phyloP scores from a whole-genome alignment of 2,888 invertebrate genomes.

The Deladenus siricidicola region DNA sequence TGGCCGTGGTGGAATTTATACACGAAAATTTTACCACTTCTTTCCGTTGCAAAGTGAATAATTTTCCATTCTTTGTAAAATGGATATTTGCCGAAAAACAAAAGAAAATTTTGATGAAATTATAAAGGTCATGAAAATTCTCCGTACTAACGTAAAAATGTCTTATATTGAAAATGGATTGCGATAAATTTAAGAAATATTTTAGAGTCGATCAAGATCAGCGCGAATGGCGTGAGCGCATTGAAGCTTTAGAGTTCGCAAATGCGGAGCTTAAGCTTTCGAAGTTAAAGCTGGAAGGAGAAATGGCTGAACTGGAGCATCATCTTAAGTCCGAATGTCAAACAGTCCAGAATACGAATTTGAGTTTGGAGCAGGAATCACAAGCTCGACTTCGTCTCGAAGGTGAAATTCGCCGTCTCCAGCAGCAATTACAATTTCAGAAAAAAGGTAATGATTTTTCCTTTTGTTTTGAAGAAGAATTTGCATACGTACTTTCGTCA shows the following conservation, averaged over 20 bases:
- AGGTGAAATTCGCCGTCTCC: constrained; percentile 10
- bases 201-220: constrained; percentile 30
- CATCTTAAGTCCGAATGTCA: constrained; percentile 25
- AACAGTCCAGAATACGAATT: constrained; percentile 23
- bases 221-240: constrained; percentile 28
- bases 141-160: not conserved
- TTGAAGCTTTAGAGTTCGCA: constrained; percentile 27
- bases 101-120: not conserved
- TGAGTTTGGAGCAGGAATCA: constrained; percentile 28
- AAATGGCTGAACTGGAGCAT: constrained; percentile 31
- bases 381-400: constrained; percentile 27
- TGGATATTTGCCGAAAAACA: too few species aligned
- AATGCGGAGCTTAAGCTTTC: constrained; percentile 24
- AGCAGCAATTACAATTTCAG: constrained; percentile 6
- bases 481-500: too few species aligned
- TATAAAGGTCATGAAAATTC: not conserved
- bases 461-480: too few species aligned
- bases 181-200: not conserved
- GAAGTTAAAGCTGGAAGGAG: constrained; percentile 28
- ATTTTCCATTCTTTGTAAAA: too few species aligned
- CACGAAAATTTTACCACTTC: constrained; percentile 78
- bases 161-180: not conserved
- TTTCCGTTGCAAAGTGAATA: constrained; percentile 61
- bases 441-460: not conserved
- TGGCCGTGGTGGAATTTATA: constrained; percentile 97